These are phyloP conservation scores for Drosophila kohkoa DNA, from an alignment of 1,140 invertebrate species.

Conservation along the genomic window DNA sequence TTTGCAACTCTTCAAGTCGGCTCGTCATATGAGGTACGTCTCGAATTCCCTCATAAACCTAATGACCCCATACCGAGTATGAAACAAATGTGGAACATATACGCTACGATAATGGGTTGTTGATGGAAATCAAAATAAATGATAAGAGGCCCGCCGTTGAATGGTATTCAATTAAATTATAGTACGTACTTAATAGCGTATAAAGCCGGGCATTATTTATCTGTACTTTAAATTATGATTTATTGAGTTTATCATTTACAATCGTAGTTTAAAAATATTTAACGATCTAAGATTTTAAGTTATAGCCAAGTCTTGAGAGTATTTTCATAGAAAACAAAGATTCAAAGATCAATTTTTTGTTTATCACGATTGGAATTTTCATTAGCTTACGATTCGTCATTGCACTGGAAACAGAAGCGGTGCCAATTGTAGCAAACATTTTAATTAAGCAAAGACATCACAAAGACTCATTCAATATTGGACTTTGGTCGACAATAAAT, in stretches of 20 bases:
- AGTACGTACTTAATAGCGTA: not conserved
- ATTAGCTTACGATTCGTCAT: slow-evolving; percentile 24
- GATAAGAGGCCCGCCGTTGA: slow-evolving; percentile 28
- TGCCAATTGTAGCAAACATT: slow-evolving; percentile 37
- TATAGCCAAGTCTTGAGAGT: not conserved
- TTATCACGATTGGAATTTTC: slow-evolving; percentile 6
- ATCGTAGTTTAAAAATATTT: not conserved
- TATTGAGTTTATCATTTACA: slow-evolving; percentile 16
- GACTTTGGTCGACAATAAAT: slow-evolving; percentile 56
- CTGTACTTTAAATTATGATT: slow-evolving; percentile 15
- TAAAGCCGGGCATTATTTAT: slow-evolving; percentile 2
- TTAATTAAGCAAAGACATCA: slow-evolving; percentile 43
- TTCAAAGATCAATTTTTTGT: not conserved
- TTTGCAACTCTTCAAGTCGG: slow-evolving; percentile 92
- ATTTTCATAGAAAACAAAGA: slow-evolving; percentile 4
- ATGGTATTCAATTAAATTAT: slow-evolving; percentile 29
- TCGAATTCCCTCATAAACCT: slow-evolving; percentile 37
- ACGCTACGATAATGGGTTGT: slow-evolving; percentile 24
- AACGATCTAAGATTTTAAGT: not conserved
- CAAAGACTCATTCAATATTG: slow-evolving; percentile 28
- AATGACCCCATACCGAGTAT: slow-evolving; percentile 2
- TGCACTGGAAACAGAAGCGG: slow-evolving; percentile 13
- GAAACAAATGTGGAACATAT: not conserved
- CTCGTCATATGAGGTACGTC: slow-evolving; percentile 92
- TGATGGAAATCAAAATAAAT: slow-evolving; percentile 15